A percentile compares a stretch with the other conserved stretches of the same genome.
Conservation (phyloP, 2,113 vertebrate genomes). For the Gulo gulo region DNA sequence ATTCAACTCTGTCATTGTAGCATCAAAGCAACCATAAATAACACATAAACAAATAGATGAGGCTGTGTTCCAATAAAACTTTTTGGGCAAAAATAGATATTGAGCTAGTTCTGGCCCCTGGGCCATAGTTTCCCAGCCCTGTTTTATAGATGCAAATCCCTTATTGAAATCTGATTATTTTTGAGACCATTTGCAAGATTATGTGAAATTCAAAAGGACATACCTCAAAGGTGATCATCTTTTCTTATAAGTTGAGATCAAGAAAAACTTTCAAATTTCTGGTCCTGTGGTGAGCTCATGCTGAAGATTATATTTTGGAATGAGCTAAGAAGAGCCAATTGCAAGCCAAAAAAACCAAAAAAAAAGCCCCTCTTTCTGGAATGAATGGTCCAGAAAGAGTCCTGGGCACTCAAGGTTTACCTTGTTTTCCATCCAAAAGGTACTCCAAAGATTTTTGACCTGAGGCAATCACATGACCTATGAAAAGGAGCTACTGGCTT, state of each 20-base stretch:
- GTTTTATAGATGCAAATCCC: not conserved
- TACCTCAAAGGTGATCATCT: not conserved
- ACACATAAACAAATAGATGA: not conserved
- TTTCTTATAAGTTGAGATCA: not conserved
- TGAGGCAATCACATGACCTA: not conserved
- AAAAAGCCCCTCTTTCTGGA: not conserved
- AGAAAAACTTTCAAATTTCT: not conserved
- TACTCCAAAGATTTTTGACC: not conserved
- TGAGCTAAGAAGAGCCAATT: not conserved
- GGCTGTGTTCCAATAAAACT: not conserved
- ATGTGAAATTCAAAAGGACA: not conserved
- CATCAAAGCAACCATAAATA: not conserved
- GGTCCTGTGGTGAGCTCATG: not conserved
- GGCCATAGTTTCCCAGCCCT: not conserved
- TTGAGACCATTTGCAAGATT: not conserved
- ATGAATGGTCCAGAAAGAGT: not conserved
- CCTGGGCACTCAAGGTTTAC: not conserved
- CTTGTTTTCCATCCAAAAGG: not conserved
- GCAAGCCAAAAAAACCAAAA: not conserved
- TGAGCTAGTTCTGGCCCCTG: not conserved
- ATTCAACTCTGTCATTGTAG: not conserved
- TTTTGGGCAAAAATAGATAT: not conserved
- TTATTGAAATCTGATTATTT: conserved; percentile 20
- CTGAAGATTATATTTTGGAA: not conserved
- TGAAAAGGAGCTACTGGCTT: not conserved